Evolutionary conservation across 2,797 vertebrate species (phyloP).

Genomic region (Syngnathus acus): DNA sequence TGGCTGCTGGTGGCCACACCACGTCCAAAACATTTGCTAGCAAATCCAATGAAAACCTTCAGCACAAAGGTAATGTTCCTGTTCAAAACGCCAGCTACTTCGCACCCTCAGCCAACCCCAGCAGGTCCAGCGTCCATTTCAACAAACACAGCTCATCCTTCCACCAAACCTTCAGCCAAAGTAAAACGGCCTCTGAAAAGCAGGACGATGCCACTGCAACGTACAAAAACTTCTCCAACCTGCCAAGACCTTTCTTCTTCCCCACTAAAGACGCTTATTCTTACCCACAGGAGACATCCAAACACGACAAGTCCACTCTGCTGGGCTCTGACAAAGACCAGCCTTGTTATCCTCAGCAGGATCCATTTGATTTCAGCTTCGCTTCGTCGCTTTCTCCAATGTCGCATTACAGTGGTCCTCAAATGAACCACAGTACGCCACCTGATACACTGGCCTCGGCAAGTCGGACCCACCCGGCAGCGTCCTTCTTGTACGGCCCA

Average conservation of each 20-base stretch:
- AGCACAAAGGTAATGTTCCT: slow-evolving; percentile 39
- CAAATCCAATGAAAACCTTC: slow-evolving; percentile 39
- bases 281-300: slow-evolving; percentile 40
- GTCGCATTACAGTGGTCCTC: slow-evolving; percentile 63
- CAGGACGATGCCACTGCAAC: slow-evolving; percentile 38
- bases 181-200: slow-evolving; percentile 52
- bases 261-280: slow-evolving; percentile 54
- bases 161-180: slow-evolving; percentile 54
- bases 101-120: slow-evolving; percentile 23
- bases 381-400: slow-evolving; percentile 56
- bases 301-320: slow-evolving; percentile 46
- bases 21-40: slow-evolving; percentile 27
- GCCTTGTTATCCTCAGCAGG: slow-evolving; percentile 63
- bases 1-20: slow-evolving; percentile 36
- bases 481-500: slow-evolving; percentile 58
- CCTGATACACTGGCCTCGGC: slow-evolving; percentile 52
- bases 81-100: slow-evolving; percentile 35
- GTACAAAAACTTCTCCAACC: slow-evolving; percentile 55
- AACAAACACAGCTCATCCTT: slow-evolving; percentile 48
- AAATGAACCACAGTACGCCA: slow-evolving; percentile 53
- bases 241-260: slow-evolving; percentile 58
- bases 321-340: slow-evolving; percentile 53
- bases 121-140: slow-evolving; percentile 43
- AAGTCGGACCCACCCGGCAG: slow-evolving; percentile 53
- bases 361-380: slow-evolving; percentile 66